Evolutionary conservation across 2,113 vertebrate species (phyloP), one percentile per base, ranked within the genome.

Genomic region (Origma solitaria): DNA sequence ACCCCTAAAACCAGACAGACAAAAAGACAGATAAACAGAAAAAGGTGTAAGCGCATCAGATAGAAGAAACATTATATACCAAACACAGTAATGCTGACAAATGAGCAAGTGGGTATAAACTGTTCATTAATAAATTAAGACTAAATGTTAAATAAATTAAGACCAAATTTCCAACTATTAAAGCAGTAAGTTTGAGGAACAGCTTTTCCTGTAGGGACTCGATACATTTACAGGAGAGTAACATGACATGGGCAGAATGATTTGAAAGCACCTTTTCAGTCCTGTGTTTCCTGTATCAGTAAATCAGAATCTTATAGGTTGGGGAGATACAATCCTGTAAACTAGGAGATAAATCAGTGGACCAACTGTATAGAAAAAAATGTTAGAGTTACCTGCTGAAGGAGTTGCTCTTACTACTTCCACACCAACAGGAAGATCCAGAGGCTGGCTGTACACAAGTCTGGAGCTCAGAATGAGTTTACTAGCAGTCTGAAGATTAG

Each of bases 401-500:
- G 99, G 99, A 23, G 99, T 99, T 56, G 99, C 99, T 95, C 99
- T 98, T 90, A 99, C 98, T 79, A 99, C 98, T 98, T 99, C 99
- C 86, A 99, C 98, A 72, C 98, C 98, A 64, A 97, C 84, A 31
- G 99, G 99, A 64, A 99, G 98, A 94, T 99, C 98, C 50, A 99
- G 97, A 30, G 98, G 98, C 62, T 98, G 98, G 97, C 98, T 99
- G 82, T 99, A 99, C 28, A 99, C 99, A 73, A 99, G 98, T 88
- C 97, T 98, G 82, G 99, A 99, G 96, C 98, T 99, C 97, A 99
- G 98, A 97, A 99, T 99, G 88, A 99, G 98, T 97, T 99, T 99
- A 97, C 99, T 99, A 60, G 99, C 99, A 76, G 99, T 99, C 89
- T 99, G 99, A 86, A 99, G 98, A 96, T 99, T 99, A 92, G 99